phyloP scores from a whole-genome alignment of 2,113 vertebrate species.

The Amblyornis subalaris region DNA sequence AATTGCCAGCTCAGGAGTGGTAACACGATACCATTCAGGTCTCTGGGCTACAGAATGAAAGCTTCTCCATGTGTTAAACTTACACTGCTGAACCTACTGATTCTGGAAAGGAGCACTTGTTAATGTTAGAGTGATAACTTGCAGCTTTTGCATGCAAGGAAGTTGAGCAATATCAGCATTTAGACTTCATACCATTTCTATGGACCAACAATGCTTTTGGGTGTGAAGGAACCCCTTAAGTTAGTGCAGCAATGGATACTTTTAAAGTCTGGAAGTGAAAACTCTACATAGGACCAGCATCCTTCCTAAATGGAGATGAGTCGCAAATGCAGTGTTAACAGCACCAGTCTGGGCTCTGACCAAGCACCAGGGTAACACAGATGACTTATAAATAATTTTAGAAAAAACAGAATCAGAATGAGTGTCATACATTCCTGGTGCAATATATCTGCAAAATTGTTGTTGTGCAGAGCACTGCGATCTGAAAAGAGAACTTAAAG shows the following conservation, averaged over 20 bases:
- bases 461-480: not conserved
- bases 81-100: not conserved
- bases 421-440: not conserved
- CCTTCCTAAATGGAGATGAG: not conserved
- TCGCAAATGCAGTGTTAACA: not conserved
- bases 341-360: not conserved
- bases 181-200: not conserved
- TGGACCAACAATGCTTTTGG: not conserved
- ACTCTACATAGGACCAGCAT: not conserved
- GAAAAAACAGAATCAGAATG: not conserved
- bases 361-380: accelerated
- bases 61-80: slow-evolving; percentile 12
- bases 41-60: slow-evolving; percentile 18
- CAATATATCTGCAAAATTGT: not conserved
- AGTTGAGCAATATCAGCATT: not conserved
- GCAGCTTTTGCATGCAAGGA: not conserved
- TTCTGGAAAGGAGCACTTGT: slow-evolving; percentile 14
- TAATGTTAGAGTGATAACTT: not conserved
- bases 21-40: not conserved
- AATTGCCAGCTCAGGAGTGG: not conserved
- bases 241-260: not conserved
- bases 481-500: not conserved
- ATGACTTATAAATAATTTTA: not conserved
- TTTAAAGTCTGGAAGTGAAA: not conserved
- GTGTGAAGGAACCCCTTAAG: not conserved